Percentiles rank a stretch among this genome's conserved stretches.
These are phyloP conservation scores for Acanthochromis polyacanthus DNA, from an alignment of 2,113 vertebrate species.

Conservation along the genomic window DNA sequence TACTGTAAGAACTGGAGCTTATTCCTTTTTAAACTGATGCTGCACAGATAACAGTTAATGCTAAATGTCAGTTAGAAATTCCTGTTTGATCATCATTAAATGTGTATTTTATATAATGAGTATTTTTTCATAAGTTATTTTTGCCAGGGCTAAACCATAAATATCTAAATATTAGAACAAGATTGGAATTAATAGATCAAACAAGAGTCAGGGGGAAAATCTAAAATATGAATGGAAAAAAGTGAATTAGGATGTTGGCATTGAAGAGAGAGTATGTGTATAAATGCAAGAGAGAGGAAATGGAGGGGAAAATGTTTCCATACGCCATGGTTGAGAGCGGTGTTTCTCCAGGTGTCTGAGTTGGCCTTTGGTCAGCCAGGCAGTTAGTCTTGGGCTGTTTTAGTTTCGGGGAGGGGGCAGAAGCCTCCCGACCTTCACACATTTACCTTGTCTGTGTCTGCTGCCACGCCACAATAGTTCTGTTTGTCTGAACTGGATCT, in stretches of 20 bases:
- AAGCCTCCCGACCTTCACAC: conserved; percentile 41
- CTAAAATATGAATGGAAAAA: conserved; percentile 16
- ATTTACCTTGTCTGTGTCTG: conserved; percentile 31
- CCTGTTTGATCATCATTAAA: too few species aligned
- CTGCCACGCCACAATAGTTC: background rate
- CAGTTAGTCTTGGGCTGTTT: conserved; percentile 53
- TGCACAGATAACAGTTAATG: too few species aligned
- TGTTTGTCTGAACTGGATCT: conserved; percentile 13
- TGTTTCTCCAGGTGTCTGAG: conserved; percentile 82
- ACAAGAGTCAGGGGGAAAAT: conserved; percentile 8
- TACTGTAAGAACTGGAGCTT: too few species aligned
- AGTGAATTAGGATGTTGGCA: conserved; percentile 33
- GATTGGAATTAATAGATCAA: background rate
- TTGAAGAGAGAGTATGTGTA: conserved; percentile 51
- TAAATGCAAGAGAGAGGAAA: conserved; percentile 50
- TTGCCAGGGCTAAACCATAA: background rate
- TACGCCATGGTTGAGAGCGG: conserved; percentile 69
- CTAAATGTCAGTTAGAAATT: too few species aligned
- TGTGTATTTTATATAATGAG: background rate
- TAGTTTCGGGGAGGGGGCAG: conserved; percentile 33
- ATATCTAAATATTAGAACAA: background rate
- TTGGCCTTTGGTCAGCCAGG: conserved; percentile 49
- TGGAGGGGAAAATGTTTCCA: conserved; percentile 74
- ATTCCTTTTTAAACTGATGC: background rate
- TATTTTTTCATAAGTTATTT: background rate